Evolutionary conservation across 2,888 invertebrate genomes (phyloP).

Genomic region (Lagria hirta): DNA sequence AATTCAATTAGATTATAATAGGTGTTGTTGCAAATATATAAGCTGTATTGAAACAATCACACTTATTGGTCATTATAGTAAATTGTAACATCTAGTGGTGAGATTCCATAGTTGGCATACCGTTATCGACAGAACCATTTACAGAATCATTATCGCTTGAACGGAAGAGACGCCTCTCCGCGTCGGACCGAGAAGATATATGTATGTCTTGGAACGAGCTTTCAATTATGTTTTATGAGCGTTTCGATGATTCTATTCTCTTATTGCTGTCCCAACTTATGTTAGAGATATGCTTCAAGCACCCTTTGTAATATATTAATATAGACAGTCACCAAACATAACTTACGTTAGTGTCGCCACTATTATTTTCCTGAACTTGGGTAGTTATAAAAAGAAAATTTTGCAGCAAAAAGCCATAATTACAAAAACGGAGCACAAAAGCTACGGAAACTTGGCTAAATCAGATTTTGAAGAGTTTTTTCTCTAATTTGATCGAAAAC

Average conservation of each 20-base stretch:
- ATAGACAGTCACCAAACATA: conserved; percentile 20
- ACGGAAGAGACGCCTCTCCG: conserved; percentile 40
- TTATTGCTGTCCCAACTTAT: conserved; percentile 25
- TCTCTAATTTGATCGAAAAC: conserved; percentile 44
- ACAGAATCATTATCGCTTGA: conserved; percentile 47
- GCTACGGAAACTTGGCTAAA: conserved; percentile 35
- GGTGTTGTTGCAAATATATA: too few relatives aligned
- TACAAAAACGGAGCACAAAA: conserved; percentile 10
- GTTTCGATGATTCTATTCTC: conserved; percentile 34
- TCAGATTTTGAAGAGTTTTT: conserved; percentile 48
- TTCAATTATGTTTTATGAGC: conserved; percentile 50
- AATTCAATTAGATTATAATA: too few relatives aligned
- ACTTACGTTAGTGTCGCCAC: conserved; percentile 15
- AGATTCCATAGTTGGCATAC: conserved; percentile 25
- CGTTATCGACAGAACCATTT: conserved; percentile 48
- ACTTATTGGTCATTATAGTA: conserved; percentile 24
- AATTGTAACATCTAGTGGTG: conserved; percentile 25
- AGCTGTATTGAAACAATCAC: conserved; percentile 15
- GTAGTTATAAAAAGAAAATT: conserved; percentile 1
- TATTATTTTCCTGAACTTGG: conserved; percentile 10
- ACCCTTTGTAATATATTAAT: conserved; percentile 20
- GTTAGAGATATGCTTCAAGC: conserved; percentile 21
- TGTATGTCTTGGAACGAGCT: conserved; percentile 47
- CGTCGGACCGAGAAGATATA: conserved; percentile 41
- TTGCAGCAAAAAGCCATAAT: conserved; percentile 7